A percentile compares a stretch with the other conserved stretches of the same genome.
Evolutionary conservation across 2,797 vertebrate species (phyloP).

Genomic region (Parauchenoglanis ngamensis): DNA sequence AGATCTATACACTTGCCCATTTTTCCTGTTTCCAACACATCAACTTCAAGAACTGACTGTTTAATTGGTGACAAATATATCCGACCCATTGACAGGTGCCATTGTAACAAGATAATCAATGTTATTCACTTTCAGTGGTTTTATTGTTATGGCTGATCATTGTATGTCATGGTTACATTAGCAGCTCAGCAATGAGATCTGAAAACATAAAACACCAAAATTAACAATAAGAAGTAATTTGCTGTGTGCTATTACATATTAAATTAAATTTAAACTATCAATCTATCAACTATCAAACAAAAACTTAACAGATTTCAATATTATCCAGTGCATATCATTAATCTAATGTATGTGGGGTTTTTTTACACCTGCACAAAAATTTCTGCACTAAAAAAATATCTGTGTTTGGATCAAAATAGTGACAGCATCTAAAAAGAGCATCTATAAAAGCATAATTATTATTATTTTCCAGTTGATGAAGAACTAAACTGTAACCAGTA

Average conservation of each 20-base stretch:
- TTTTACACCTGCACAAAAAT: no score
- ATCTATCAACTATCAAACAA: neutral
- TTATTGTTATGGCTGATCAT: no score
- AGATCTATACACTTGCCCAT: no score
- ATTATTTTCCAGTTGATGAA: neutral
- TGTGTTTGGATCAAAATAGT: neutral
- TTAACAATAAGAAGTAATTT: neutral
- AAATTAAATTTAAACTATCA: no score
- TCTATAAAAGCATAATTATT: neutral
- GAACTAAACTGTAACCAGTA: neutral
- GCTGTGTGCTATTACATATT: no score
- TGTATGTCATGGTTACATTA: neutral
- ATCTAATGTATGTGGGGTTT: neutral
- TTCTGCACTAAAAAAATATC: neutral
- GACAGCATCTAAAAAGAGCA: neutral
- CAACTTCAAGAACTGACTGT: no score
- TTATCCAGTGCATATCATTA: neutral
- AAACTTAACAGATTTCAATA: neutral
- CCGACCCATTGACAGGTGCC: no score
- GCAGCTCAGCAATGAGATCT: neutral
- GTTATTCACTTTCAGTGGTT: no score
- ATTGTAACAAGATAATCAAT: no score
- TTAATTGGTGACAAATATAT: no score
- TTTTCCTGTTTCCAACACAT: no score
- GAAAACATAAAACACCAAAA: neutral